Evolutionary conservation across 2,113 vertebrate genomes (phyloP).

Genomic region (Scomber colias): DNA sequence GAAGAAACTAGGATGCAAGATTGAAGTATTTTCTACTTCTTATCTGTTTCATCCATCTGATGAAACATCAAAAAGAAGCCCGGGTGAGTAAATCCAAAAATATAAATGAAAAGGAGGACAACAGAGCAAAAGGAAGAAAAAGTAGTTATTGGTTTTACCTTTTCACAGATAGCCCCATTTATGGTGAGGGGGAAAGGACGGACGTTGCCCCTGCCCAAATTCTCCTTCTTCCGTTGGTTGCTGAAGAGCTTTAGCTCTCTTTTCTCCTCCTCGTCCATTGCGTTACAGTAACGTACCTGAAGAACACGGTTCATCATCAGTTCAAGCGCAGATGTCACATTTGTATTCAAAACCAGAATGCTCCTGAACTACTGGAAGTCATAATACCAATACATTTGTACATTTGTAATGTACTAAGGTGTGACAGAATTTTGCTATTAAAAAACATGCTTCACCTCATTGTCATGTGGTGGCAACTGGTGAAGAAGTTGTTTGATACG

Average conservation of each 20-base stretch:
- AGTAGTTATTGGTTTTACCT: slow-evolving; percentile 80
- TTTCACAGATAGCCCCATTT: slow-evolving; percentile 94
- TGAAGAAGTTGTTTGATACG: slow-evolving; percentile 97
- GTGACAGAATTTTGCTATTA: background rate
- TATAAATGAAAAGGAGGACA: background rate
- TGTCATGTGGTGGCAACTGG: slow-evolving; percentile 97
- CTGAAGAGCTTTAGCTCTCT: slow-evolving; percentile 97
- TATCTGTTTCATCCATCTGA: slow-evolving; percentile 11
- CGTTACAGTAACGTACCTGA: slow-evolving; percentile 96
- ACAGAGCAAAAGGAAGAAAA: background rate
- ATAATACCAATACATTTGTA: background rate
- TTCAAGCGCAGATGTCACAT: background rate
- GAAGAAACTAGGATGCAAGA: slow-evolving; percentile 18
- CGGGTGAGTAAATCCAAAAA: background rate
- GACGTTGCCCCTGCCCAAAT: slow-evolving; percentile 94
- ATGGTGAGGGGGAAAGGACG: slow-evolving; percentile 95
- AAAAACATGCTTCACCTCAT: slow-evolving; percentile 87
- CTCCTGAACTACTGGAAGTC: background rate
- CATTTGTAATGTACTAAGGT: background rate
- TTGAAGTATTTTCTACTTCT: slow-evolving; percentile 19
- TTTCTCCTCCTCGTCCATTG: slow-evolving; percentile 96
- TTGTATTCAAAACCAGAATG: background rate
- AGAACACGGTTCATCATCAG: slow-evolving; percentile 14
- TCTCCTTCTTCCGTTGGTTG: slow-evolving; percentile 96
- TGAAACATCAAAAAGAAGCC: slow-evolving; percentile 27